Conservation (phyloP, 2,113 vertebrate species). For the Prunella himalayana region DNA sequence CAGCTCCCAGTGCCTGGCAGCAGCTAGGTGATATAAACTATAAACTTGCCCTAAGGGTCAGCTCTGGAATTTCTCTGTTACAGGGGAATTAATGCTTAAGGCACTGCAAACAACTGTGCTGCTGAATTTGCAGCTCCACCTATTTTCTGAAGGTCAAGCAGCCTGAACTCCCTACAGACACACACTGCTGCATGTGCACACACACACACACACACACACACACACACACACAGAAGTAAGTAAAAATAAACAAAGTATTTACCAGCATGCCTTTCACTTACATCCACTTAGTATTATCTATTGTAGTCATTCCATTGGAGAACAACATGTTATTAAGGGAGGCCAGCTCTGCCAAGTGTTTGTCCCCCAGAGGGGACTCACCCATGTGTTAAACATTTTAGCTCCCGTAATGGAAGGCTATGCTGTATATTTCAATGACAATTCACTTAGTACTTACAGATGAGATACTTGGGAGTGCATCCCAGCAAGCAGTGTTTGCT, state of each 20-base stretch:
- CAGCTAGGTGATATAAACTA: background rate
- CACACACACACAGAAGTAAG: background rate
- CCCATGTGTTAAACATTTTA: slow-evolving; percentile 59
- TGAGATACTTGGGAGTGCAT: slow-evolving; percentile 16
- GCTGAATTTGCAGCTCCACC: background rate
- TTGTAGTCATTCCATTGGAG: background rate
- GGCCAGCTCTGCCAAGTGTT: slow-evolving; percentile 38
- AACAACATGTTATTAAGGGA: slow-evolving; percentile 20
- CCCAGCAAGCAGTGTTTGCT: slow-evolving; percentile 1
- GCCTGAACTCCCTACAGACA: background rate
- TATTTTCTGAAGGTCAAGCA: background rate
- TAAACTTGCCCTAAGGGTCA: background rate
- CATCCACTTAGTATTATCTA: slow-evolving; percentile 39
- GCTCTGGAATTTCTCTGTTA: background rate
- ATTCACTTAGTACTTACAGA: slow-evolving; percentile 42
- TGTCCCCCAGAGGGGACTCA: slow-evolving; percentile 57
- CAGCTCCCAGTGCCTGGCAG: background rate
- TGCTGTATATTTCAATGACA: slow-evolving; percentile 54
- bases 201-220: background rate
- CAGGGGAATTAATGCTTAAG: background rate
- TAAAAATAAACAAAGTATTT: background rate
- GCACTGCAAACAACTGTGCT: background rate
- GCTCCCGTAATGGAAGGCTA: background rate
- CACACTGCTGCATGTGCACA: background rate
- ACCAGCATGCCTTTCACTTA: background rate